Conservation (phyloP, 2,113 vertebrate species). For the Chloropsis cyanopogon region DNA sequence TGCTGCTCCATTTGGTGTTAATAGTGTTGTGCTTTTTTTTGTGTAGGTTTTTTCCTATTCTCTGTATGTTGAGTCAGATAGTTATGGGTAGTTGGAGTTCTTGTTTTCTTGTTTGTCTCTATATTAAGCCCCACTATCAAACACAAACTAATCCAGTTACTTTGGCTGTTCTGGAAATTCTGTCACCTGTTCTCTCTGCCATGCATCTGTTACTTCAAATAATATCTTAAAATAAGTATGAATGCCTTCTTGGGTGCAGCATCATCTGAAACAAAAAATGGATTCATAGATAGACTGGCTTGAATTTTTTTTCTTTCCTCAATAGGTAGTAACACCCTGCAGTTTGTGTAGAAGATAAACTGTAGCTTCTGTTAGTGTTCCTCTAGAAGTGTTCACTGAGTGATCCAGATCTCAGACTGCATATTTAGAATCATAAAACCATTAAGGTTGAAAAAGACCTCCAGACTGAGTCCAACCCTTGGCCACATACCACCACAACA, state of each 20-base stretch:
- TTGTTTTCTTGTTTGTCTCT: background rate
- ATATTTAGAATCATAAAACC: background rate
- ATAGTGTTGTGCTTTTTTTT: background rate
- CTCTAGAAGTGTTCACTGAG: background rate
- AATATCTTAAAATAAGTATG: background rate
- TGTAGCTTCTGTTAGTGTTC: background rate
- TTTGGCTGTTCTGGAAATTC: background rate
- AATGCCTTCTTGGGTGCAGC: background rate
- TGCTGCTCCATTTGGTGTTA: background rate
- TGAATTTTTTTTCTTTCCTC: background rate
- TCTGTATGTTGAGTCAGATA: background rate
- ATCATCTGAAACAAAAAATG: background rate
- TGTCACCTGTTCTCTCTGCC: background rate
- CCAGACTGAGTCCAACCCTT: background rate
- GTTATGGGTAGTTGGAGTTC: background rate
- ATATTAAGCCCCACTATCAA: background rate
- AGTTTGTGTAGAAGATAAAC: background rate
- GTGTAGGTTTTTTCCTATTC: background rate
- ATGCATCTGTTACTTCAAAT: background rate
- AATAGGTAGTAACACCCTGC: background rate
- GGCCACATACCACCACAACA: background rate
- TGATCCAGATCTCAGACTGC: background rate
- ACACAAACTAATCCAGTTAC: background rate
- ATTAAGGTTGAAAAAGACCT: background rate
- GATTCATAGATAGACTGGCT: background rate